Base-by-base conservation (phyloP, 92 coral and sea anemone genomes). In the Epizoanthus scotinus region DNA sequence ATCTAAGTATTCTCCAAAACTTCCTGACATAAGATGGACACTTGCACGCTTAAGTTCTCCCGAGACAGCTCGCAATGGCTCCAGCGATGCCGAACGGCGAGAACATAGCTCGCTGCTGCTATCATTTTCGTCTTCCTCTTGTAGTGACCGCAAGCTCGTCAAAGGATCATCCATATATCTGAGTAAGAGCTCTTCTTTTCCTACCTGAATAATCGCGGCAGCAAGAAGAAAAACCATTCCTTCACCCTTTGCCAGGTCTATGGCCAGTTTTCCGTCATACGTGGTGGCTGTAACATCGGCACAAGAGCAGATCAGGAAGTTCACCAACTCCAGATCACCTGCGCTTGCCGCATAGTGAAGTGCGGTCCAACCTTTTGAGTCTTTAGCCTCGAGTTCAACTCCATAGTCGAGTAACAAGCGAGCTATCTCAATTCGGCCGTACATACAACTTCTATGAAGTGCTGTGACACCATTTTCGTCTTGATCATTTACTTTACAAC, bases 201-300 rank as follows among this genome's bases (percentile, higher is more conserved):
- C 97, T 6, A 87, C 90, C 80, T 90, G 86, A 17, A 93, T 89
- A 27, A 93, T 87, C 8, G 89, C 94, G 13, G 97, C 80, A 0
- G 97, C 94, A 17, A 93, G 83, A 12, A 93, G 78, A 52, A 93
- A 93, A n/a, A 93, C 94, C 85, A 90, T 93, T 9, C 94, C 97
- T 71, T 93, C 97, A 2, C 94, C 97, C 50, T 70, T 88, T 18
- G 97, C 97, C 20, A 93, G 87, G 57, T 93, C 97, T 15, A 93
- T 93, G 22, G 94, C 90, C 22, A 91, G 81, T 83, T 93, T 85
- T 1, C 97, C 97, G 59, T 93, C 97, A 36, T 73, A 73, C 5
- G 97, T 78, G 31, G 73, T 65, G 17, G 89, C 92, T 3, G 92
- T 62, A 24, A 89, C 94, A 63, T 93, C 86, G 5, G 84, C 94